Evolutionary conservation across 2,113 vertebrate species (phyloP).

Genomic region (Proterorhinus semilunaris): DNA sequence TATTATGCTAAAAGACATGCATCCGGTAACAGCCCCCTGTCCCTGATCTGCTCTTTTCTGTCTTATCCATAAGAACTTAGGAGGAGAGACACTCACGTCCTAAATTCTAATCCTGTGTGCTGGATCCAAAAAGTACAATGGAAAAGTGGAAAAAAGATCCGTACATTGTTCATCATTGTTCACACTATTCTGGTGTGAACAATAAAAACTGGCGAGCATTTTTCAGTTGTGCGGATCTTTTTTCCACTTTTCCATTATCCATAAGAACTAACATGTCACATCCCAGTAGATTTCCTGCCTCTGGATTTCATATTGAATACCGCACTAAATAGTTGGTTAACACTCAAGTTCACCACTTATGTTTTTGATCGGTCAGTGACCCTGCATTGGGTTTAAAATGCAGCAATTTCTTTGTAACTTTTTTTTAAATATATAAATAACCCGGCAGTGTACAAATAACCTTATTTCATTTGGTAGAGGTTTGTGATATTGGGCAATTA

Average conservation of each 20-base stretch:
- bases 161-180: too few relatives aligned
- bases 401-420: slow-evolving; percentile 4
- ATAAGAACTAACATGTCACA: slow-evolving; percentile 65
- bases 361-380: slow-evolving; percentile 65
- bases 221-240: too few relatives aligned
- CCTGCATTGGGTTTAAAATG: slow-evolving; percentile 43
- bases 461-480: too few relatives aligned
- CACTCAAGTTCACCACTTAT: slow-evolving; percentile 55
- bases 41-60: slow-evolving; percentile 41
- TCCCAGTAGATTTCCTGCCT: slow-evolving; percentile 57
- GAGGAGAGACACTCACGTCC: too few relatives aligned
- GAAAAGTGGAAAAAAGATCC: too few relatives aligned
- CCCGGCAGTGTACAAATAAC: too few relatives aligned
- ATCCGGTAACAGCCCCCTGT: slow-evolving; percentile 32
- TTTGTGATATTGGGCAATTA: too few relatives aligned
- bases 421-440: too few relatives aligned
- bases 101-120: too few relatives aligned
- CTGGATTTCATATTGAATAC: slow-evolving; percentile 62
- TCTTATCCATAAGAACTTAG: slow-evolving; percentile 62
- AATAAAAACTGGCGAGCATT: too few relatives aligned
- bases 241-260: slow-evolving; percentile 47
- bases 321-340: slow-evolving; percentile 53
- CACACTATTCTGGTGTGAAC: too few relatives aligned
- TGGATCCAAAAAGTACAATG: too few relatives aligned
- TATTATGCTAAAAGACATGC: slow-evolving; percentile 24